Percentiles rank a stretch among this genome's conserved stretches.
phyloP scores from a whole-genome alignment of 2,113 vertebrate genomes.

The Archilochus colubris region DNA sequence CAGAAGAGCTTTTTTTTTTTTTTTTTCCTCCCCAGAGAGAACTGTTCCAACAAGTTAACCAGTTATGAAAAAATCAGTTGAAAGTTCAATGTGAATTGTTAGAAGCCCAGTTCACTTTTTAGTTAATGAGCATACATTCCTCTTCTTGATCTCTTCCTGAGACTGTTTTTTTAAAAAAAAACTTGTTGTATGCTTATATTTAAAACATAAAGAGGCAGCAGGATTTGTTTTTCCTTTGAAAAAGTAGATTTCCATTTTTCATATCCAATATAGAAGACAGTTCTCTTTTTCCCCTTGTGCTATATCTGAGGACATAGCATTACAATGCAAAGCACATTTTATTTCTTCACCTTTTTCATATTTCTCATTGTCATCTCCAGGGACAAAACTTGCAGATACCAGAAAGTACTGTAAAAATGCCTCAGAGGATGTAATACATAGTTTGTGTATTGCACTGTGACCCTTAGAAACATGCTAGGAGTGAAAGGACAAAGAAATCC shows the following conservation, averaged over 20 bases:
- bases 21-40: not conserved
- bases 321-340: not conserved
- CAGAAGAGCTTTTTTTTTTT: not conserved
- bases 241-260: not conserved
- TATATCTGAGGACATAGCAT: not conserved
- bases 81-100: not conserved
- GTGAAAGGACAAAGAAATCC: not conserved
- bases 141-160: not conserved
- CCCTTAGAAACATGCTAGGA: not conserved
- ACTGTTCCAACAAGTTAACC: conserved; percentile 51
- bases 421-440: not conserved
- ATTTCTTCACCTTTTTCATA: not conserved
- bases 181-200: not conserved
- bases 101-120: not conserved
- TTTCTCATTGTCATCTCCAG: not conserved
- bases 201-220: not conserved
- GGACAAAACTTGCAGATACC: not conserved
- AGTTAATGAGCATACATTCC: not conserved
- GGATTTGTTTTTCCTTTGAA: not conserved
- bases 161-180: not conserved
- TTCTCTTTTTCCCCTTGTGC: not conserved
- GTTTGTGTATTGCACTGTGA: not conserved
- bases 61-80: not conserved
- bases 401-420: not conserved
- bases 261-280: not conserved